Evolutionary conservation across 2,888 invertebrate genomes (phyloP).

Genomic region (Pyrochroa serraticornis): DNA sequence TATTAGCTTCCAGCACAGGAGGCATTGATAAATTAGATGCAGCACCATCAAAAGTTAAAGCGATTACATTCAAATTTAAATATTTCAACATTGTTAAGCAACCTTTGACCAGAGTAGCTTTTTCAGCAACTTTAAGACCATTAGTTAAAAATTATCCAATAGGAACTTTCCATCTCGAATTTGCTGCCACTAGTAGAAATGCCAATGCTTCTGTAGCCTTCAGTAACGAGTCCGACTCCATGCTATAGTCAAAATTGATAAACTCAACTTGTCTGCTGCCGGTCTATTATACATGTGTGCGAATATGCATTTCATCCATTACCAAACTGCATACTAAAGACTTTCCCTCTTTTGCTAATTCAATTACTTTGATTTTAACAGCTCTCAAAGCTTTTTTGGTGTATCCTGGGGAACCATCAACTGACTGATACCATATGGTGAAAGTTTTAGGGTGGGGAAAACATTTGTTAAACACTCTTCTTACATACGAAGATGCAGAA

Average conservation of each 20-base stretch:
- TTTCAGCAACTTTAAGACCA: conserved; percentile 25
- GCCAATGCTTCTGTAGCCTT: too few relatives aligned
- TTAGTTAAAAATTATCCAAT: conserved; percentile 37
- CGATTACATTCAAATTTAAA: conserved; percentile 8
- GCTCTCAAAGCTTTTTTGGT: conserved; percentile 33
- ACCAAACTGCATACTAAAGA: conserved; percentile 38
- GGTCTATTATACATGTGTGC: conserved; percentile 36
- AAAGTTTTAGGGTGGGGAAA: conserved; percentile 28
- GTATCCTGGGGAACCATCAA: conserved; percentile 36
- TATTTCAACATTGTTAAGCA: conserved; percentile 9
- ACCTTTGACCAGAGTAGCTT: conserved; percentile 25
- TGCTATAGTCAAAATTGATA: too few relatives aligned
- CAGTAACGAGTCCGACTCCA: too few relatives aligned
- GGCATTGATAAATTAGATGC: conserved; percentile 13
- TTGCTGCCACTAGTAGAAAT: too few relatives aligned
- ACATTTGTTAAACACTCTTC: conserved; percentile 18
- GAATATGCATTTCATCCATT: conserved; percentile 43
- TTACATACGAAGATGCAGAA: conserved; percentile 29
- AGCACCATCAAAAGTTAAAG: conserved; percentile 27
- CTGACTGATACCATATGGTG: conserved; percentile 29
- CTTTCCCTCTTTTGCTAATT: too few relatives aligned
- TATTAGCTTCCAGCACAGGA: not conserved
- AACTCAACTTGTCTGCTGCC: conserved; percentile 36
- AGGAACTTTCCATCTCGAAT: too few relatives aligned
- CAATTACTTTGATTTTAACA: conserved; percentile 18